These are phyloP conservation scores for Catharus minimus DNA, from an alignment of 2,113 vertebrate genomes.

Conservation along the genomic window DNA sequence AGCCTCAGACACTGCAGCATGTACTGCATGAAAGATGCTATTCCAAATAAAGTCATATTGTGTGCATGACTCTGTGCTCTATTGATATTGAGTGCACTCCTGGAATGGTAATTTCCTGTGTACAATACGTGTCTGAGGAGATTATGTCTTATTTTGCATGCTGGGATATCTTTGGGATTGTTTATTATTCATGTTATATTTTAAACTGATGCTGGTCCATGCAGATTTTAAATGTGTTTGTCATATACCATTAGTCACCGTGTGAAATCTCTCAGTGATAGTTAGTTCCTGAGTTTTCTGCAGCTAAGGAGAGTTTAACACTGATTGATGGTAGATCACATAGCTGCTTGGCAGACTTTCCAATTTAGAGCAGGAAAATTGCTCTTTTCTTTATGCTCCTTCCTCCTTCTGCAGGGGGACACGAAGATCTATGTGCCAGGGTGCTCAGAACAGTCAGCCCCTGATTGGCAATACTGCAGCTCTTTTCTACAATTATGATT, in stretches of 20 bases:
- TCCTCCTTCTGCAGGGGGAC: conserved; percentile 78
- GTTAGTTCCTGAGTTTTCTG: conserved; percentile 83
- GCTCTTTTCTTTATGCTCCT: conserved; percentile 85
- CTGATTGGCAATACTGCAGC: conserved; percentile 68
- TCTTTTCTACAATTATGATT: conserved; percentile 77
- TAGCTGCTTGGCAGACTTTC: conserved; percentile 92
- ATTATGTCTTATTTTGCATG: conserved; percentile 74
- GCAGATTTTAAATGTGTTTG: conserved; percentile 88
- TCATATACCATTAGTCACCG: conserved; percentile 89
- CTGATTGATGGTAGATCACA: conserved; percentile 94
- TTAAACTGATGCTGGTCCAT: conserved; percentile 75
- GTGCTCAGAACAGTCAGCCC: conserved; percentile 50
- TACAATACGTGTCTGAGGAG: conserved; percentile 68
- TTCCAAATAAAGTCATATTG: conserved; percentile 43
- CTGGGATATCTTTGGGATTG: conserved; percentile 65
- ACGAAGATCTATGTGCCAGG: conserved; percentile 73
- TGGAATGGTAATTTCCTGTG: conserved; percentile 58
- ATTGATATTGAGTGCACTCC: conserved; percentile 62
- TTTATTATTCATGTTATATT: conserved; percentile 76
- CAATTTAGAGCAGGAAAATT: conserved; percentile 90
- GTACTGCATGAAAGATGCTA: not conserved
- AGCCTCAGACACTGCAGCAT: not conserved
- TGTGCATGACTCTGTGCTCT: conserved; percentile 56
- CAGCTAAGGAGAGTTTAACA: conserved; percentile 86
- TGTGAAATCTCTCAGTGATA: conserved; percentile 86